Conservation (phyloP, 2,113 vertebrate genomes). For the Athene noctua region DNA sequence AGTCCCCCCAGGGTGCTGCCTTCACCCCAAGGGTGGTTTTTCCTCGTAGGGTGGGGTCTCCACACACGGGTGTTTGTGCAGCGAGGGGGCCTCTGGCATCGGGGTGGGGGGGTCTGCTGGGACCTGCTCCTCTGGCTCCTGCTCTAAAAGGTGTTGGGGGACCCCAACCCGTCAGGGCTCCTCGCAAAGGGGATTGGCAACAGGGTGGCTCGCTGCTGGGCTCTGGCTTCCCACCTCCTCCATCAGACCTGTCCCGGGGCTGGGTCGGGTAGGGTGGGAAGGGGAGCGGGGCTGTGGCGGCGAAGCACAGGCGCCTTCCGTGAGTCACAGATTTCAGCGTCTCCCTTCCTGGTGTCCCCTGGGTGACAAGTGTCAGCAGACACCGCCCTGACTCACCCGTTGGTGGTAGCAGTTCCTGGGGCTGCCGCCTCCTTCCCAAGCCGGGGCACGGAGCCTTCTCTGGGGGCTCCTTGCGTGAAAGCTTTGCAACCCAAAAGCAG, state of each 20-base stretch:
- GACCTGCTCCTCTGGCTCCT: background rate
- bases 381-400: background rate
- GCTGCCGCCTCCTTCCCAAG: background rate
- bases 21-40: background rate
- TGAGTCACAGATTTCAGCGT: background rate
- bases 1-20: background rate
- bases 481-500: background rate
- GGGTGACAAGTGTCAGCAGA: background rate
- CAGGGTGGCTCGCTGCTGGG: background rate
- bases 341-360: background rate
- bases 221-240: background rate
- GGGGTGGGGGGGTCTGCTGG: background rate
- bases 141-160: background rate
- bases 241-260: fast-evolving
- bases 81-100: background rate
- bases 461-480: background rate
- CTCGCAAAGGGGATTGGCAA: background rate
- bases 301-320: background rate
- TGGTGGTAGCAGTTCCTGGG: background rate
- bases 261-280: background rate
- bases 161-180: background rate
- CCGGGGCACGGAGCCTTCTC: fast-evolving
- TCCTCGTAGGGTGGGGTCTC: background rate
- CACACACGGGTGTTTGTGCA: fast-evolving
- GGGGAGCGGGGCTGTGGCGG: background rate